Conservation (phyloP, 1,140 invertebrate species). For the Catajapyx aquilonaris region DNA sequence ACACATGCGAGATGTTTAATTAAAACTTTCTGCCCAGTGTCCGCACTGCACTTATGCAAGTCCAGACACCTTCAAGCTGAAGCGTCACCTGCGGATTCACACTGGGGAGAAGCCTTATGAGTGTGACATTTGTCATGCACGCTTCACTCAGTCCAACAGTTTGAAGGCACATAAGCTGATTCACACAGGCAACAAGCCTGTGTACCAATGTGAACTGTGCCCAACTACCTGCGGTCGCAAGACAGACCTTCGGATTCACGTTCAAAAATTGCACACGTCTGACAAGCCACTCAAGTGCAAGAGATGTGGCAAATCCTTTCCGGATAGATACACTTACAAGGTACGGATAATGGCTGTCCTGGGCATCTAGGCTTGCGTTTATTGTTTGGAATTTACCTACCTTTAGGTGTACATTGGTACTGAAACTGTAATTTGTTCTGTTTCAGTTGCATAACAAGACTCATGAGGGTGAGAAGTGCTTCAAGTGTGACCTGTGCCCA, state of each 20-base stretch:
- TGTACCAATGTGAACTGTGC: slow-evolving; percentile 87
- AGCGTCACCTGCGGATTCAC: slow-evolving; percentile 36
- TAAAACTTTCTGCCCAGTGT: slow-evolving; percentile 43
- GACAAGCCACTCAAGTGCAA: slow-evolving; percentile 82
- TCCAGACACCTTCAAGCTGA: slow-evolving; percentile 90
- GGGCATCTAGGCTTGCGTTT: too few relatives aligned
- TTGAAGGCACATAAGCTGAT: slow-evolving; percentile 84
- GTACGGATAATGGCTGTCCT: too few relatives aligned
- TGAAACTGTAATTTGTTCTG: too few relatives aligned
- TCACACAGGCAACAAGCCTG: slow-evolving; percentile 84
- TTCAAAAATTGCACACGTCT: slow-evolving; percentile 87
- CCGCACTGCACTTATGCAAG: slow-evolving; percentile 93
- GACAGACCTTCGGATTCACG: slow-evolving; percentile 87
- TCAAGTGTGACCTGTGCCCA: slow-evolving; percentile 82
- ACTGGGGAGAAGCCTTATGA: slow-evolving; percentile 40
- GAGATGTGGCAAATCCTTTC: slow-evolving; percentile 77
- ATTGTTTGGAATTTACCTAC: too few relatives aligned
- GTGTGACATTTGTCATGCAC: slow-evolving; percentile 37
- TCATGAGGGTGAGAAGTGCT: slow-evolving; percentile 94
- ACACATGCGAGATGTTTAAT: too few relatives aligned
- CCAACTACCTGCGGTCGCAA: slow-evolving; percentile 91
- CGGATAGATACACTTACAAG: slow-evolving; percentile 46
- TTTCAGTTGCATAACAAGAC: slow-evolving; percentile 51
- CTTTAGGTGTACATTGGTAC: too few relatives aligned
- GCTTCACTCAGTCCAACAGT: slow-evolving; percentile 93